Evolutionary conservation across 2,113 vertebrate species (phyloP), one percentile per base, ranked within the genome.

Genomic region (Rhinichthys klamathensis): DNA sequence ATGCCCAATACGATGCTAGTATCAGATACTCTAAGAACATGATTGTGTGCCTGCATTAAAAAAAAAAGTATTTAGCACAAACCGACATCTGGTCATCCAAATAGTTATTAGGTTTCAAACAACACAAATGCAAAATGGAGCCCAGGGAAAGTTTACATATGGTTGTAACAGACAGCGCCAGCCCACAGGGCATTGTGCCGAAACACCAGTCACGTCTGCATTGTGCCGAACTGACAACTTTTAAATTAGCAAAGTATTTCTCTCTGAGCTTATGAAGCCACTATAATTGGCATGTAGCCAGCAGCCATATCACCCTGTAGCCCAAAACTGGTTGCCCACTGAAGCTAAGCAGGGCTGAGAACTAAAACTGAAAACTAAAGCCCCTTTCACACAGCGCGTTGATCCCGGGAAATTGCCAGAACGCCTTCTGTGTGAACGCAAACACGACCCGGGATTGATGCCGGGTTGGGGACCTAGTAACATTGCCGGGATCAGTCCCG

Each of bases 261-360:
- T 79, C 67, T 73, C 67, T 51, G 41, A 84, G n/a, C 44, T 67
- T 67, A 67, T 67, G 79, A 87, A 65, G 56, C 58, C 69, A 75
- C 21, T 58, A 56, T 80, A 75, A 87, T 84, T 87, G 77, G 41
- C 63, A 75, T 73, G 35, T 38, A 38, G 35, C 7, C 38, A 41
- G 38, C 38, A 41, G 38, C 7, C 38, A 41, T 41, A 8, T 41
- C 38, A 8, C 38, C 7, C 7, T 8, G 7, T 41, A 41, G 7
- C 38, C 38, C 38, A 41, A 41, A 7, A 41, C 38, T 41, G 38
- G 38, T 41, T 41, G 7, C 38, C 5, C 7, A 38, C 38, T 38
- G 38, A 8, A 41, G 38, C 6, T 41, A 41, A 41, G 38, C 38
- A 41, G 7, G 7, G 38, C 38, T 41, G 38, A 41, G 38, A n/a